Evolutionary conservation across 2,888 invertebrate genomes (phyloP), one percentile per base, ranked within the genome.

Genomic region (Spodoptera exigua): DNA sequence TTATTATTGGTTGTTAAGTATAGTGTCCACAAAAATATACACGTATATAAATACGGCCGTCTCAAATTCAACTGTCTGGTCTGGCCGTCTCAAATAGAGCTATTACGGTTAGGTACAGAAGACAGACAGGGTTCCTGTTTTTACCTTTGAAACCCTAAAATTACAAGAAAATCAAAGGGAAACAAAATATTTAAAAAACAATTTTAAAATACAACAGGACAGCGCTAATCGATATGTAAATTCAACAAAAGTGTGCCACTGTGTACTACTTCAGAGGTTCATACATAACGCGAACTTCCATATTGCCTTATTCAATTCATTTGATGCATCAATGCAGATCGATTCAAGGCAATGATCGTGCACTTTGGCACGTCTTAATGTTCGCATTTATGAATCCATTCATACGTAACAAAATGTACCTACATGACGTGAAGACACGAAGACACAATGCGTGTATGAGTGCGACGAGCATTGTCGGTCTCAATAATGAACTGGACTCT

Each of bases 271-370:
- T 37, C n/a, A n/a, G 40, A 32, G 18, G 21, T 41, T 32, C 43
- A 43, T 62, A n/a, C 32, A 21, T 27, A 27, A 21, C 43, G 16
- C n/a, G 36, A 61, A 47, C 18, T 47, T 27, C 40, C 43, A 55
- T 44, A 68, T 52, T 53, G 61, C 44, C 34, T 60, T 43, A 48
- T 54, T 51, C 59, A 60, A 64, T 60, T 41, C 27, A 57, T 57
- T 44, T 60, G 36, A 73, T 63, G 74, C 70, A 70, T 65, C 57
- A 55, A 52, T 62, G 58, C 58, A 59, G 58, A 66, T 57, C 46
- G 51, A 68, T 63, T 56, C 17, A 17, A 49, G 44, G 53, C 60
- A 64, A 57, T 39, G 53, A 54, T 57, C 49, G 45, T 35, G 55
- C 39, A 63, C 35, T 62, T 44, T 36, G 47, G 40, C 47, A 48